phyloP scores from a whole-genome alignment of 2,797 vertebrate species.

The Danio aesculapii region DNA sequence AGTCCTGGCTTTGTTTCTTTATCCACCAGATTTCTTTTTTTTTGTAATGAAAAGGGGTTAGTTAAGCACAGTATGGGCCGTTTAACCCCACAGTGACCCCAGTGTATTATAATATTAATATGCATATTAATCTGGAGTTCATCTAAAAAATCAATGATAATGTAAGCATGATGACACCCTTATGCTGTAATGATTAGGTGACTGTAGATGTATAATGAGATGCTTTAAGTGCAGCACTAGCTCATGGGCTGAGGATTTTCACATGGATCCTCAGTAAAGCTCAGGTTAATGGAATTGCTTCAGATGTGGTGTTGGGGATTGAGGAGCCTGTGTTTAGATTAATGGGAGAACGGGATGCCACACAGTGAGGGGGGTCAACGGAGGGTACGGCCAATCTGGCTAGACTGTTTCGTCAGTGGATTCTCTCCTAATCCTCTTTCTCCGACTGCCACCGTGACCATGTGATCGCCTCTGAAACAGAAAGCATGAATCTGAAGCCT shows the following conservation, averaged over 20 bases:
- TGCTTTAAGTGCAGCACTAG: slow-evolving; percentile 7
- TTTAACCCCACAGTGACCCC: slow-evolving; percentile 4
- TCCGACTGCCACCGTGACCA: slow-evolving; percentile 32
- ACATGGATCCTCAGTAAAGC: slow-evolving; percentile 18
- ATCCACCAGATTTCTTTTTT: not conserved
- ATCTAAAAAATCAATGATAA: not conserved
- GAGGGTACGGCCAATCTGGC: slow-evolving; percentile 48
- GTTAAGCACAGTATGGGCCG: not conserved
- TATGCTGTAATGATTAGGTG: slow-evolving; percentile 25
- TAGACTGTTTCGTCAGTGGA: slow-evolving; percentile 50
- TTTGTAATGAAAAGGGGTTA: not conserved
- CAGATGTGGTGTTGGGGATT: slow-evolving; percentile 47
- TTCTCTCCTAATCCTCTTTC: slow-evolving; percentile 59
- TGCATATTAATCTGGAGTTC: slow-evolving; percentile 38
- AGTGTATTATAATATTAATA: not conserved
- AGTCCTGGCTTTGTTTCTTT: not conserved
- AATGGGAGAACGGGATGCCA: slow-evolving; percentile 41
- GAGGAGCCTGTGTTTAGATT: slow-evolving; percentile 53
- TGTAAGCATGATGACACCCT: not conserved
- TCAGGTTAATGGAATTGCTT: slow-evolving; percentile 62
- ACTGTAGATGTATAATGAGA: slow-evolving; percentile 17
- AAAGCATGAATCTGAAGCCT: not conserved
- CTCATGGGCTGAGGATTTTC: slow-evolving; percentile 10
- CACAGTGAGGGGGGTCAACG: slow-evolving; percentile 3
- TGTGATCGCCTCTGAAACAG: slow-evolving; percentile 22